phyloP scores from a whole-genome alignment of 2,888 invertebrate genomes.

The Phragmatobia fuliginosa region DNA sequence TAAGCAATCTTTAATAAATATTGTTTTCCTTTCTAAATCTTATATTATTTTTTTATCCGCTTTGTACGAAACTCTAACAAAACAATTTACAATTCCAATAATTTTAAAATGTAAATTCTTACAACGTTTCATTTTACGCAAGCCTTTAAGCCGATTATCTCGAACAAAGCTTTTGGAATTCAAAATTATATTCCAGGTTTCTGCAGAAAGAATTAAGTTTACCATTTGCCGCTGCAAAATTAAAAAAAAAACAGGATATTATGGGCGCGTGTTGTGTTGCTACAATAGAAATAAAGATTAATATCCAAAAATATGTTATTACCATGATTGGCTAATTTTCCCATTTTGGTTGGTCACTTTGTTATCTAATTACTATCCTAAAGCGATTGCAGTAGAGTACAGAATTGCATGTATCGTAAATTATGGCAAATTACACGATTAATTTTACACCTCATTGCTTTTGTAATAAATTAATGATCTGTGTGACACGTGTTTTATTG shows the following conservation, averaged over 20 bases:
- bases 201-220: slow-evolving; percentile 14
- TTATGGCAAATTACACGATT: neutral
- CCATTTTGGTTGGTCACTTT: slow-evolving; percentile 5
- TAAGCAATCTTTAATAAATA: neutral
- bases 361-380: neutral
- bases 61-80: neutral
- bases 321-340: slow-evolving; percentile 21
- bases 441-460: slow-evolving; percentile 36
- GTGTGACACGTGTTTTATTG: slow-evolving; percentile 36
- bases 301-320: slow-evolving; percentile 19
- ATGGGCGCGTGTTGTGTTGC: slow-evolving; percentile 15
- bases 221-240: slow-evolving; percentile 16
- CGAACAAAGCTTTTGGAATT: slow-evolving; percentile 11
- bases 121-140: neutral
- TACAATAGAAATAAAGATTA: slow-evolving; percentile 13
- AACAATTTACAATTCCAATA: neutral
- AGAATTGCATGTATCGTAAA: neutral
- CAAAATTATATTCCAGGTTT: neutral
- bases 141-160: slow-evolving; percentile 19
- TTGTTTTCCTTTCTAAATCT: neutral
- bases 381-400: neutral
- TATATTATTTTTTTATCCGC: neutral
- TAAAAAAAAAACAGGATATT: slow-evolving; percentile 13
- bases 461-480: slow-evolving; percentile 29
- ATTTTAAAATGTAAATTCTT: slow-evolving; percentile 1